Evolutionary conservation across 1,140 invertebrate genomes (phyloP), one percentile per base, ranked within the genome.

Genomic region (Drosophila navojoa): DNA sequence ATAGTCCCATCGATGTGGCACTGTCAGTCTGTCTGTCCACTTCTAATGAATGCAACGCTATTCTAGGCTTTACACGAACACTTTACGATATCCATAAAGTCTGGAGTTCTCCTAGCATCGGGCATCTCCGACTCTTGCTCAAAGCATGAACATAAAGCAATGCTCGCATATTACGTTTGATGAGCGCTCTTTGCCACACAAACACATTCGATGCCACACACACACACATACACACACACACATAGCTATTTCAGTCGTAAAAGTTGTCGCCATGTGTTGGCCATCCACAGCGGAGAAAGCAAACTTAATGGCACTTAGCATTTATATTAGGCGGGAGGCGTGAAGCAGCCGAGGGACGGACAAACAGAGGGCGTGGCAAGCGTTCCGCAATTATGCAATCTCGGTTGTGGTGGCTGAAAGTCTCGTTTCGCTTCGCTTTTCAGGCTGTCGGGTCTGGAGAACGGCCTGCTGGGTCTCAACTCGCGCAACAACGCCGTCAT

Each of bases 361-460:
- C 32, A 35, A 7, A 9, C 32, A 35, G 35, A 10, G 9, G 42
- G n/a, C 22, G 57, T n/a, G 22, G 27, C 5, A 35, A 38, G n/a
- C 6, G 49, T 27, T 15, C 40, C 47, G 13, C 60, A 72, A 74
- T 63, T 77, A 75, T 77, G 67, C 53, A 80, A 77, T 90, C 77
- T 19, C 44, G 3, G 55, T 62, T 58, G 64, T 54, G 62, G 57
- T 45, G 27, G 27, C 5, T 29, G 27, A 29, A 29, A 0, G 27
- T 4, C 5, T 29, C 27, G 27, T 9, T 32, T 32, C 29, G 45
- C 76, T 3, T 62, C 40, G 50, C 73, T 47, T 40, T 54, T n/a
- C 75, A 96, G 95, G 81, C 93, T 98, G 69, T 96, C 96, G 29
- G 96, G 96, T 0, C 90, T 98, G 53, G 97, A 98, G 92, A 98